Evolutionary conservation across 2,797 vertebrate species (phyloP).

Genomic region (Molossus alvarezi): DNA sequence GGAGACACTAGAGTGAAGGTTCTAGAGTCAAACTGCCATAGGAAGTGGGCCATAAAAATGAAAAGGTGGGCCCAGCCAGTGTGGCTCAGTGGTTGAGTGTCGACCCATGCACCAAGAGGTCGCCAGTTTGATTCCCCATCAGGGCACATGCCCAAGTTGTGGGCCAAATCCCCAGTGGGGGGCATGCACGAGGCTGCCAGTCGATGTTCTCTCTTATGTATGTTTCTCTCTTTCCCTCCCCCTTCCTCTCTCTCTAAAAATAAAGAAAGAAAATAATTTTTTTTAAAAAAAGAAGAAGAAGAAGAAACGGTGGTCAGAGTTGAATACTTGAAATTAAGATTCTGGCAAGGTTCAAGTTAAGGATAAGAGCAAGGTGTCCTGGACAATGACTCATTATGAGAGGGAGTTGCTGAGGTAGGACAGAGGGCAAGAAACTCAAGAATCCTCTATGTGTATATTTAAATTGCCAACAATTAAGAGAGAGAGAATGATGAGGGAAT

Average conservation of each 20-base stretch:
- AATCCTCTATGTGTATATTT: not conserved
- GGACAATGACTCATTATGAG: not conserved
- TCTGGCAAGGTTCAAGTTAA: not conserved
- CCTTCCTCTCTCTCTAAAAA: no score
- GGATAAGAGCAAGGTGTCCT: not conserved
- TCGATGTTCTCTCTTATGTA: no score
- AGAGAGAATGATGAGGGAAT: slow-evolving; percentile 2
- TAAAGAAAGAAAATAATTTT: no score
- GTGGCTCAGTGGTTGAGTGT: no score
- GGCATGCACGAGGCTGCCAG: no score
- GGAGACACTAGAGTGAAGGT: not conserved
- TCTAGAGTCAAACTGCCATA: not conserved
- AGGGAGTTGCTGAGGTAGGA: not conserved
- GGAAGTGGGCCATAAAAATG: not conserved
- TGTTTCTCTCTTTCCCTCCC: no score
- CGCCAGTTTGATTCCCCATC: no score
- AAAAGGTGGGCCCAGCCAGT: not conserved
- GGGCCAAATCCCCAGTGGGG: no score
- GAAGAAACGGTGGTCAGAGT: not conserved
- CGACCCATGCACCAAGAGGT: no score
- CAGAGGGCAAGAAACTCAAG: not conserved
- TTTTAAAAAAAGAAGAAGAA: no score
- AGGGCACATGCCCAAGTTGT: no score
- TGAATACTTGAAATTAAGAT: slow-evolving; percentile 16
- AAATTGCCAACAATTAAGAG: slow-evolving; percentile 8